Conservation (phyloP, 2,113 vertebrate genomes). For the Eulacestoma nigropectus region DNA sequence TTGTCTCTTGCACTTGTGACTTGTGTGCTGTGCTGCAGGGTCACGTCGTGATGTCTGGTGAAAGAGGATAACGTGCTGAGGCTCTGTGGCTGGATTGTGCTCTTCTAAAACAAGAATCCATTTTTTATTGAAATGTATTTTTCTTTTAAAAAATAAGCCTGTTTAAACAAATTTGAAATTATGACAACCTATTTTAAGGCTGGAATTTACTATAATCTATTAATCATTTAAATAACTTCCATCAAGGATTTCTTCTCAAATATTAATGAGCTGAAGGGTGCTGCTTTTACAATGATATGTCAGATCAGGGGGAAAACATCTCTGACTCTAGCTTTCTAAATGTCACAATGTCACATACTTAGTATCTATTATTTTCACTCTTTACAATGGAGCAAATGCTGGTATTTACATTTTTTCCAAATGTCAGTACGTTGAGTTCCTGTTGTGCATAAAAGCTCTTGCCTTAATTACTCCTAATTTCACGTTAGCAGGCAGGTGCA, state of each 20-base stretch:
- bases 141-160: slow-evolving; percentile 33
- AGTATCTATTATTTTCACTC: slow-evolving; percentile 51
- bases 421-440: slow-evolving; percentile 41
- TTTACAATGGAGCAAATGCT: slow-evolving; percentile 47
- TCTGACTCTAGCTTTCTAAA: slow-evolving; percentile 51
- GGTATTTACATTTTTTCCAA: slow-evolving; percentile 61
- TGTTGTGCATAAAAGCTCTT: slow-evolving; percentile 40
- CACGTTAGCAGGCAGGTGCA: slow-evolving; percentile 30
- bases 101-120: background rate
- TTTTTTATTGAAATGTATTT: slow-evolving; percentile 5
- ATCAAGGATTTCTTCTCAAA: slow-evolving; percentile 39
- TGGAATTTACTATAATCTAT: slow-evolving; percentile 59
- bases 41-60: rapidly evolving
- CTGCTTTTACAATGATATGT: slow-evolving; percentile 52
- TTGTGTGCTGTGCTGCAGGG: background rate
- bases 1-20: background rate
- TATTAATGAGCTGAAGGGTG: slow-evolving; percentile 47
- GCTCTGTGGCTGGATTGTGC: background rate
- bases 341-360: slow-evolving; percentile 49
- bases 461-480: slow-evolving; percentile 63
- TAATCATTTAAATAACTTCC: slow-evolving; percentile 57
- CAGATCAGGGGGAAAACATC: slow-evolving; percentile 50
- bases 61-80: rapidly evolving
- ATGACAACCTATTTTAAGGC: slow-evolving; percentile 54
- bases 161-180: slow-evolving; percentile 58